Evolutionary conservation across 2,888 invertebrate genomes (phyloP).

Genomic region (Mycogona germanica): DNA sequence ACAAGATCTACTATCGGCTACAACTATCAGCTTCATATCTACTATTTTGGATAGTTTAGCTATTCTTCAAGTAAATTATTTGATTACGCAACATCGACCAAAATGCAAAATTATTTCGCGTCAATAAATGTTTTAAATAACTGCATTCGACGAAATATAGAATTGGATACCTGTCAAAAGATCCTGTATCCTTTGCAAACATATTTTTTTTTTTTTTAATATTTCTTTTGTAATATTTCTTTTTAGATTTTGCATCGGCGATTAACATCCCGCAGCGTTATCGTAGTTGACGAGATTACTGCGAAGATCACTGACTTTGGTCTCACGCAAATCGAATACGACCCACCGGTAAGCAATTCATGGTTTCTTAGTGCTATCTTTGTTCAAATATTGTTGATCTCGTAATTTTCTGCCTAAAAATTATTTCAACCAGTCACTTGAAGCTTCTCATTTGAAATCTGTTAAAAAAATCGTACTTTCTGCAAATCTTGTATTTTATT

Average conservation of each 20-base stretch:
- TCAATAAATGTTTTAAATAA: too few relatives aligned
- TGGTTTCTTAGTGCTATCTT: too few relatives aligned
- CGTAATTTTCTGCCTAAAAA: too few relatives aligned
- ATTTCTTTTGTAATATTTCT: not conserved
- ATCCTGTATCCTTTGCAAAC: too few relatives aligned
- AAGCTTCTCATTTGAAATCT: too few relatives aligned
- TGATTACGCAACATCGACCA: not conserved
- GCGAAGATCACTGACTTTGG: conserved; percentile 67
- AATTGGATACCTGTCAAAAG: too few relatives aligned
- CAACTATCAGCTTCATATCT: too few relatives aligned
- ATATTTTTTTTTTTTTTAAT: not conserved
- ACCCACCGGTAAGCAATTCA: conserved; percentile 45
- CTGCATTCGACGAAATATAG: too few relatives aligned
- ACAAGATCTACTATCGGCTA: too few relatives aligned
- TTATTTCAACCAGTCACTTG: too few relatives aligned
- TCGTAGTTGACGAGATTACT: conserved; percentile 48
- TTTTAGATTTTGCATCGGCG: conserved; percentile 48
- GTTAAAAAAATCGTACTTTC: not conserved
- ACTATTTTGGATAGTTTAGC: too few relatives aligned
- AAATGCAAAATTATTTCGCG: not conserved
- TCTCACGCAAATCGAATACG: conserved; percentile 50
- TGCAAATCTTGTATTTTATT: not conserved
- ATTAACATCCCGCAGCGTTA: conserved; percentile 57
- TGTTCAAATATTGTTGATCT: too few relatives aligned
- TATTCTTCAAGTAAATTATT: not conserved